Percentiles rank a stretch among this genome's conserved stretches.
These are phyloP conservation scores for Mohoua ochrocephala DNA, from an alignment of 2,113 vertebrate genomes.

Conservation along the genomic window DNA sequence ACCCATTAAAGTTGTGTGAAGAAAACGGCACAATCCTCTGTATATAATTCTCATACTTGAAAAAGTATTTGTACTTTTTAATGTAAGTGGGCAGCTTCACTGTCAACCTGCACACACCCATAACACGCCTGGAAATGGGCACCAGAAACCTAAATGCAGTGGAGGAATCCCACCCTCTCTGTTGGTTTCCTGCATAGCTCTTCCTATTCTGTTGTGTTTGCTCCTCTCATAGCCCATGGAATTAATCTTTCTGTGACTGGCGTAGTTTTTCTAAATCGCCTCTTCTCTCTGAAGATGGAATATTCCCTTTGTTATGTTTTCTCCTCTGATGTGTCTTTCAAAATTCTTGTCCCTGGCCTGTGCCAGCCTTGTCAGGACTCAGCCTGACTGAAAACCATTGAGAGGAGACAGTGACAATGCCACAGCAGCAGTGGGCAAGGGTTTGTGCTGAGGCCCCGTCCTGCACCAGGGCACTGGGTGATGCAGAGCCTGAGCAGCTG, in stretches of 20 bases:
- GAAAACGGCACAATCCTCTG: not conserved
- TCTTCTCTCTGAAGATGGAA: not conserved
- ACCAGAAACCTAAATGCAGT: not conserved
- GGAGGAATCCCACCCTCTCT: not conserved
- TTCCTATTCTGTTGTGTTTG: not conserved
- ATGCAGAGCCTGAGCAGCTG: not conserved
- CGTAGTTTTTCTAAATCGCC: not conserved
- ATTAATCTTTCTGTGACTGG: not conserved
- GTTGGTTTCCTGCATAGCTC: not conserved
- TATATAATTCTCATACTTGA: not conserved
- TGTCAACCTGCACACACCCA: not conserved
- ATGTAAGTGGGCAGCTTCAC: not conserved
- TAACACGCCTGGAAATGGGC: not conserved
- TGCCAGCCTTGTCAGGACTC: not conserved
- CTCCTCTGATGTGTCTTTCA: not conserved
- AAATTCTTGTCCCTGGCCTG: not conserved
- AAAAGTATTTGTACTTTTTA: not conserved
- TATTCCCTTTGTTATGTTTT: not conserved
- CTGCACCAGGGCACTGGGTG: too few relatives aligned
- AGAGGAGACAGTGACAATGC: not conserved
- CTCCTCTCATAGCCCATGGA: not conserved
- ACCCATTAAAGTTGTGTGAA: not conserved
- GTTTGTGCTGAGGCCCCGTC: not conserved
- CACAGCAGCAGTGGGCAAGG: not conserved
- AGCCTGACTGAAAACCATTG: not conserved